Conservation (phyloP, 30 jellyfish, hydroid and myxozoan species). For the Aurelia aurita complex sp. Pacific region DNA sequence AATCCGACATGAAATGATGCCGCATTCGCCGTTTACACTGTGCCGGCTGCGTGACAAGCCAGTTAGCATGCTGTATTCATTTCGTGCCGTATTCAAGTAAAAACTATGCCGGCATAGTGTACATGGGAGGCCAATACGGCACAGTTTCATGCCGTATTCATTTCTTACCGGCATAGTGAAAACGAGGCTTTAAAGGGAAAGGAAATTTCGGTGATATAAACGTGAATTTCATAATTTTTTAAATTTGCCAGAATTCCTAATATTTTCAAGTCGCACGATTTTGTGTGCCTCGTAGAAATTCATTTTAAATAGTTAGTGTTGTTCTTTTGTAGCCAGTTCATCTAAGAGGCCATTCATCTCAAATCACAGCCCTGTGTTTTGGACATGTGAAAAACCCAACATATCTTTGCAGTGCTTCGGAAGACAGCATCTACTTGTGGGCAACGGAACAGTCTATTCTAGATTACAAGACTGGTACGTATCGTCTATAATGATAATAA, state of each 20-base stretch:
- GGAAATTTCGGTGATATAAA: not conserved
- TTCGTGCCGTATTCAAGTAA: too few species aligned
- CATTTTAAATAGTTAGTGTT: not conserved
- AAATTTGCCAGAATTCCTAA: not conserved
- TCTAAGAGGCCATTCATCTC: conserved; percentile 43
- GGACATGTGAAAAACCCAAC: conserved; percentile 72
- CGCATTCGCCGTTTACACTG: too few species aligned
- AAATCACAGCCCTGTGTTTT: conserved; percentile 63
- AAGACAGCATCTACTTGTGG: conserved; percentile 67
- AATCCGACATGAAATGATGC: too few species aligned
- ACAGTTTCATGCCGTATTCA: too few species aligned
- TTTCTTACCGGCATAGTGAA: too few species aligned
- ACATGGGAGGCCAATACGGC: too few species aligned
- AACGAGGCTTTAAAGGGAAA: too few species aligned
- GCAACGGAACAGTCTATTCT: conserved; percentile 38
- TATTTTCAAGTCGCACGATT: not conserved
- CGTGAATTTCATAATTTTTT: not conserved
- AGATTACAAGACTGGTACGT: conserved; percentile 64
- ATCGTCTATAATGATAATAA: too few species aligned
- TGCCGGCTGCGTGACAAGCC: too few species aligned
- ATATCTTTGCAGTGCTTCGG: conserved; percentile 68
- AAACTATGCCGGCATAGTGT: too few species aligned
- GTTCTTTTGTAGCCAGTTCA: conserved; percentile 41
- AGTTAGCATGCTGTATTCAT: too few species aligned
- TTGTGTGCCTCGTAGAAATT: not conserved